Percentiles rank a stretch among this genome's conserved stretches.
phyloP scores from a whole-genome alignment of 2,113 vertebrate species.

The Tylochromis polylepis region DNA sequence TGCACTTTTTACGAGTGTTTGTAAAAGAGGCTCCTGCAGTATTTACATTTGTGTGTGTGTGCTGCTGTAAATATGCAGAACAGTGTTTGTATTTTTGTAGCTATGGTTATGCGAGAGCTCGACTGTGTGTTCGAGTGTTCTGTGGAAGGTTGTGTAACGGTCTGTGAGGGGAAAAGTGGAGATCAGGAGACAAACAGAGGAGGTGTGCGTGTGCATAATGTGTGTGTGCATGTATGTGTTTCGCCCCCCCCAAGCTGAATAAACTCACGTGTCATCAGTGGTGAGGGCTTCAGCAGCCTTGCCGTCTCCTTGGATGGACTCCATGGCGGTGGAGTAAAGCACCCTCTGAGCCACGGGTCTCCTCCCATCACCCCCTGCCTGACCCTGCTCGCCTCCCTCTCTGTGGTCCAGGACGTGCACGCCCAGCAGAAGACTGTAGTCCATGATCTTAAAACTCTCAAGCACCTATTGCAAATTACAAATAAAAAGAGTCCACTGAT shows the following conservation, averaged over 20 bases:
- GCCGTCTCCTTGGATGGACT: constrained; percentile 95
- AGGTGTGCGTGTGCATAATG: constrained; percentile 31
- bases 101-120: constrained; percentile 42
- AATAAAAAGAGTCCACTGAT: not conserved
- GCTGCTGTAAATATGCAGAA: constrained; percentile 13
- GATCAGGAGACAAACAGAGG: not conserved
- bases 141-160: constrained; percentile 26
- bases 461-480: constrained; percentile 78
- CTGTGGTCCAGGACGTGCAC: constrained; percentile 85
- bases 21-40: constrained; percentile 10
- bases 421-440: constrained; percentile 93
- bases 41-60: constrained; percentile 19
- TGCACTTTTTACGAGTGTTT: constrained; percentile 27
- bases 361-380: constrained; percentile 77
- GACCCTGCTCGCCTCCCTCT: constrained; percentile 80
- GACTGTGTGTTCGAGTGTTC: not conserved
- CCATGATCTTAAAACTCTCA: constrained; percentile 99
- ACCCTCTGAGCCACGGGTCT: constrained; percentile 86
- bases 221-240: not conserved
- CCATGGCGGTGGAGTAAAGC: constrained; percentile 97
- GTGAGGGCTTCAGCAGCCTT: constrained; percentile 82
- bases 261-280: constrained; percentile 88
- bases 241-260: not conserved
- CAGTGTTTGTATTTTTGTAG: constrained; percentile 55
- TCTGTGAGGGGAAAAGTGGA: constrained; percentile 8